These are phyloP conservation scores for Dendrolimus houi DNA, from an alignment of 2,888 invertebrate genomes.

Conservation along the genomic window DNA sequence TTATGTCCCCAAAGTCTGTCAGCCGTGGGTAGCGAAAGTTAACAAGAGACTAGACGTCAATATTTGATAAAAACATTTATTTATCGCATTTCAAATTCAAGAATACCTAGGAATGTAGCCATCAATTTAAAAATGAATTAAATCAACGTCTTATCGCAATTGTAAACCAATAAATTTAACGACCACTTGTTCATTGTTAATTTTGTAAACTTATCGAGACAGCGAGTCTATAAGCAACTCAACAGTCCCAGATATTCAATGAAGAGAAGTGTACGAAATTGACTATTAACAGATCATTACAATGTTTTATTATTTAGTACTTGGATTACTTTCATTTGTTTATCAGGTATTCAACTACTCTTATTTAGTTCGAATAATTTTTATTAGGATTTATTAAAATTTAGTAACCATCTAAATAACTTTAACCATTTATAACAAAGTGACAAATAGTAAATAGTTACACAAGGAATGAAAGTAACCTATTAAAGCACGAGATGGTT, in stretches of 20 bases:
- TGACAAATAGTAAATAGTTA: no score
- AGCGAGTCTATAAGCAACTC: constrained; percentile 17
- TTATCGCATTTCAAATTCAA: no score
- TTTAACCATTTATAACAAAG: no score
- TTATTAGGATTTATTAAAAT: constrained; percentile 38
- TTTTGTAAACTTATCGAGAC: constrained; percentile 40
- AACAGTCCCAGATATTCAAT: neutral
- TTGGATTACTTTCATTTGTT: neutral
- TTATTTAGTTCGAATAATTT: neutral
- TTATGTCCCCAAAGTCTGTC: no score
- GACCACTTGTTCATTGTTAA: constrained; percentile 53
- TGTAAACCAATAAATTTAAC: constrained; percentile 30
- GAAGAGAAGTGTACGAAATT: constrained; percentile 3
- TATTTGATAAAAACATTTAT: no score
- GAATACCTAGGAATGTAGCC: no score
- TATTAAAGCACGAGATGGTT: no score
- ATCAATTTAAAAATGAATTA: neutral
- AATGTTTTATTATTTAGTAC: neutral
- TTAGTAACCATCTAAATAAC: no score
- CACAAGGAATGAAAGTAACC: no score
- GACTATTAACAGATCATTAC: constrained; percentile 1
- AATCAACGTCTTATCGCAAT: neutral
- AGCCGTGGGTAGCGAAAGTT: no score
- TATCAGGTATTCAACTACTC: neutral
- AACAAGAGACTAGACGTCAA: no score